Evolutionary conservation across 2,797 vertebrate species (phyloP).

Genomic region (Clarias pachynema): DNA sequence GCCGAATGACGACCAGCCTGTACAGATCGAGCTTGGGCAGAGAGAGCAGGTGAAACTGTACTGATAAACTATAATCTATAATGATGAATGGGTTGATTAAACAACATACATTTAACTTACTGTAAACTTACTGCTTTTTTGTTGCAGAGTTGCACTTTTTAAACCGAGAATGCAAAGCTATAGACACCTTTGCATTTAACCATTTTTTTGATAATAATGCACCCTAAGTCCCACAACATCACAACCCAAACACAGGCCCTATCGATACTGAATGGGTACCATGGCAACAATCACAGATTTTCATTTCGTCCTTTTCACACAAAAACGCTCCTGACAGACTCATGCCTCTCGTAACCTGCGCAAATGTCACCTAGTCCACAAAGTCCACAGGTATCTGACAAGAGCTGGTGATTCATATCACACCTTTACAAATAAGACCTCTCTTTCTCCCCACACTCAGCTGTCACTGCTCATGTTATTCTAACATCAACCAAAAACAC

Average conservation of each 20-base stretch:
- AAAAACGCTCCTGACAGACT: conserved; percentile 22
- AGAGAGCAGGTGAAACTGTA: conserved; percentile 80
- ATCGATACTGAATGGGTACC: conserved; percentile 48
- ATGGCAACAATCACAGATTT: conserved; percentile 60
- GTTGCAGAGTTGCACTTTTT: neutral
- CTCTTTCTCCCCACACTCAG: neutral
- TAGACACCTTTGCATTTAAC: neutral
- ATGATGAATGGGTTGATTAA: no score
- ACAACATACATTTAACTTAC: neutral
- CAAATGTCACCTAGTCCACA: conserved; percentile 34
- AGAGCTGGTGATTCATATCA: conserved; percentile 31
- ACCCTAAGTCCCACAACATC: neutral
- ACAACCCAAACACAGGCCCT: conserved; percentile 7
- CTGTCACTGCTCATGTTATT: conserved; percentile 6
- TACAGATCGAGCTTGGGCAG: conserved; percentile 81
- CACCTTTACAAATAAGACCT: conserved; percentile 31
- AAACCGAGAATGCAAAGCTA: no score
- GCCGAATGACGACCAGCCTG: conserved; percentile 83
- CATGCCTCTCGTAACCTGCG: conserved; percentile 36
- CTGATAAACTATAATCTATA: no score
- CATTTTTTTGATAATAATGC: neutral
- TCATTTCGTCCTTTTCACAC: conserved; percentile 40
- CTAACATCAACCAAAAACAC: neutral
- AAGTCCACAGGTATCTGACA: conserved; percentile 25
- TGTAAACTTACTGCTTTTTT: neutral